A percentile compares a stretch with the other conserved stretches of the same genome.
Conservation (phyloP, 2,113 vertebrate species). For the Chloebia gouldiae region DNA sequence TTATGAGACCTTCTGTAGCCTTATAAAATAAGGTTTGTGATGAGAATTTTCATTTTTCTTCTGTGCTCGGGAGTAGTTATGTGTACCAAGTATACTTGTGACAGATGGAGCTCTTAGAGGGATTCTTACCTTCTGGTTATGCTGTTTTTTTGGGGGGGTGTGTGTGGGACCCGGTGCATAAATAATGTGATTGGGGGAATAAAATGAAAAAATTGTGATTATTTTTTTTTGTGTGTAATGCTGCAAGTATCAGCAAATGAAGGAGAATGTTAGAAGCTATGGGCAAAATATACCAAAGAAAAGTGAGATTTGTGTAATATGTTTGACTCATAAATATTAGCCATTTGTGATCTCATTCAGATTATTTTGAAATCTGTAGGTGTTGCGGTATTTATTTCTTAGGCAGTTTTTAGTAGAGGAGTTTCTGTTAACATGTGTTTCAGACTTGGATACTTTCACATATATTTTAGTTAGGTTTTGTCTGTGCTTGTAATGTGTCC, state of each 20-base stretch:
- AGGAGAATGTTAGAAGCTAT: background rate
- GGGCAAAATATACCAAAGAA: background rate
- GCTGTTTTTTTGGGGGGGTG: background rate
- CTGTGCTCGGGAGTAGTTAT: background rate
- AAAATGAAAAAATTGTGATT: background rate
- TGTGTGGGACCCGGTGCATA: background rate
- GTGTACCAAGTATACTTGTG: background rate
- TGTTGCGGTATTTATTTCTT: background rate
- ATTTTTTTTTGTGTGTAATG: background rate
- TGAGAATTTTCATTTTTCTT: background rate
- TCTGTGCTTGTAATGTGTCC: background rate
- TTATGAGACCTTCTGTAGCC: background rate
- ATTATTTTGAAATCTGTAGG: background rate
- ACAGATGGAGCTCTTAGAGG: background rate
- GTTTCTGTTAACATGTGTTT: background rate
- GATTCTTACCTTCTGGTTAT: background rate
- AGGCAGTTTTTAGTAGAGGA: background rate
- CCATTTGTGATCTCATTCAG: background rate
- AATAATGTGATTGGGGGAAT: background rate
- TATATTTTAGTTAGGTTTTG: background rate
- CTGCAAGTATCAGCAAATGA: fast-evolving
- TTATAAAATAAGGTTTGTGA: background rate
- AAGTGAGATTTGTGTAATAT: background rate
- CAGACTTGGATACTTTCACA: background rate
- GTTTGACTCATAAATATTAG: background rate